Conservation (phyloP, 37 sponge, comb jelly and placozoan genomes). For the Spongilla lacustris region DNA sequence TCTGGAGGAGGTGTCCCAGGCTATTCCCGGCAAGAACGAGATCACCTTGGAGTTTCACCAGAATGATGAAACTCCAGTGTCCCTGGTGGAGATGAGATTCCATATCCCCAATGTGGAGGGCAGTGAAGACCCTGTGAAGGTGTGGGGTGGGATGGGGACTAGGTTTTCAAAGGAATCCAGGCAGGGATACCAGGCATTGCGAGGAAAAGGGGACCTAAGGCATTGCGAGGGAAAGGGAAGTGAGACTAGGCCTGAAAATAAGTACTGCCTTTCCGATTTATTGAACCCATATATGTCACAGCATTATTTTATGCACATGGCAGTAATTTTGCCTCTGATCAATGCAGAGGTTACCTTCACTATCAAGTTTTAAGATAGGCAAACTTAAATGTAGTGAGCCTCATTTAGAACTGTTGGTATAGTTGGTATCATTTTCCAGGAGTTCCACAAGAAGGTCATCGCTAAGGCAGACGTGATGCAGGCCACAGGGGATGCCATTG, state of each 20-base stretch:
- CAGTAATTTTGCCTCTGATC: too few relatives aligned
- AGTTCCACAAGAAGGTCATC: slow-evolving; percentile 78
- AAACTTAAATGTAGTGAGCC: neutral
- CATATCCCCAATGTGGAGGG: slow-evolving; percentile 77
- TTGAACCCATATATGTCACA: too few relatives aligned
- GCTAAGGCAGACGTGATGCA: slow-evolving; percentile 92
- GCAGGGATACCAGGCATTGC: slow-evolving; percentile 23
- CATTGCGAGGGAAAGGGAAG: too few relatives aligned
- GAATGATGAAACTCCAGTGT: slow-evolving; percentile 83
- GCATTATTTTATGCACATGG: too few relatives aligned
- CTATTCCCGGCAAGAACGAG: slow-evolving; percentile 95
- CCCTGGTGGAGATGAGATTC: slow-evolving; percentile 97
- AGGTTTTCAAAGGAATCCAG: too few relatives aligned
- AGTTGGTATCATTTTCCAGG: slow-evolving; percentile 22
- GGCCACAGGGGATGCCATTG: slow-evolving; percentile 95
- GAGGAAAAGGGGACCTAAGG: neutral
- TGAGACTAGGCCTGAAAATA: too few relatives aligned
- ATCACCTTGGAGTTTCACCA: slow-evolving; percentile 97
- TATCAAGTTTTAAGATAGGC: too few relatives aligned
- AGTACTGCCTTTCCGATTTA: neutral
- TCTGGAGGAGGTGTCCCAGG: slow-evolving; percentile 88
- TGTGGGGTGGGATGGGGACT: neutral
- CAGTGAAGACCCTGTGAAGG: slow-evolving; percentile 42
- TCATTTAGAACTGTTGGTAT: neutral
- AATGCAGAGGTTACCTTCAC: too few relatives aligned